phyloP scores from a whole-genome alignment of 2,888 invertebrate species.

The Coleophora deauratella region DNA sequence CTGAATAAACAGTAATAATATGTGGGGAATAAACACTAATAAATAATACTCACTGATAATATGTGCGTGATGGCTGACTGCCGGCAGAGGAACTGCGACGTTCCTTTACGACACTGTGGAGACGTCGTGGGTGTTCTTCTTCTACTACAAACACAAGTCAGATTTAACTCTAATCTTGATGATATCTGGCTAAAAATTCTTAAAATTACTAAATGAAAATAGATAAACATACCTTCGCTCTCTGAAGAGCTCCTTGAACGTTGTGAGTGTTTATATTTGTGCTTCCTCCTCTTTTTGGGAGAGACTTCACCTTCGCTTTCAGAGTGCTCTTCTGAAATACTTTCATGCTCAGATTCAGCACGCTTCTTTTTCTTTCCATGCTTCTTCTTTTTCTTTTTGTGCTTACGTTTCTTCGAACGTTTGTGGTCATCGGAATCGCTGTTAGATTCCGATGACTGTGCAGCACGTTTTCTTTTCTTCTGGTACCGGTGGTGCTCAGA shows the following conservation, averaged over 20 bases:
- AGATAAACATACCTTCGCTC: constrained; percentile 37
- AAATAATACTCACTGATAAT: constrained; percentile 51
- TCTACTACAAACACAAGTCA: constrained; percentile 23
- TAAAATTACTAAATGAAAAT: no score
- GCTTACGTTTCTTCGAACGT: constrained; percentile 61
- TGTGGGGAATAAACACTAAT: no score
- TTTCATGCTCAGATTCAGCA: constrained; percentile 39
- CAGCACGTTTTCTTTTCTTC: constrained; percentile 62
- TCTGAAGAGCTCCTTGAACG: constrained; percentile 41
- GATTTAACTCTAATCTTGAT: not conserved
- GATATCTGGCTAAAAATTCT: not conserved
- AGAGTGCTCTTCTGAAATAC: constrained; percentile 41
- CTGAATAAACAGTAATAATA: not conserved
- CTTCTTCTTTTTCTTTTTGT: constrained; percentile 70
- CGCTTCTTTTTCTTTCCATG: constrained; percentile 61
- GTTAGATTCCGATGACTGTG: constrained; percentile 55
- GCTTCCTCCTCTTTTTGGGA: constrained; percentile 57
- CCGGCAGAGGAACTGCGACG: constrained; percentile 45
- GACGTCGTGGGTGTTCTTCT: constrained; percentile 36
- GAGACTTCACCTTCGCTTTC: constrained; percentile 57
- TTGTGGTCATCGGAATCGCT: constrained; percentile 56
- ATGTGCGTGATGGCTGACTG: constrained; percentile 49
- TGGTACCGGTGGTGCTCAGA: constrained; percentile 56
- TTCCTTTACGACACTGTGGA: constrained; percentile 63
- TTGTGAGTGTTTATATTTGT: constrained; percentile 57